Evolutionary conservation across 2,888 invertebrate genomes (phyloP).

Genomic region (Phytoseiulus persimilis): DNA sequence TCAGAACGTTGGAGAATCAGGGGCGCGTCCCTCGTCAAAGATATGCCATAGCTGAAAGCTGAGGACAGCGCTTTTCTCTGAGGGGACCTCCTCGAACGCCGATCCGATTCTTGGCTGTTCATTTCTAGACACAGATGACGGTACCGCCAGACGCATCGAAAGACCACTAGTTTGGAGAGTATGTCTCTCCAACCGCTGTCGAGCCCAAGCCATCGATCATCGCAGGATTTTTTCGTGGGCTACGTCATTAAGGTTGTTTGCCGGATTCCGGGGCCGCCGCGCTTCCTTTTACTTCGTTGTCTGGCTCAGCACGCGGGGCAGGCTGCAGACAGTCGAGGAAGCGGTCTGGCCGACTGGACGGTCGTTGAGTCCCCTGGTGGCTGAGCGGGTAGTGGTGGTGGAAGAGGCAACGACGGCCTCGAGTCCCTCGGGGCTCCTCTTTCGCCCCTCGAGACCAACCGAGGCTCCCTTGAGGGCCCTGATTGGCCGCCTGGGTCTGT

Average conservation of each 20-base stretch:
- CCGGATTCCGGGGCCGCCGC: background rate
- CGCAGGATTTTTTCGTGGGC: background rate
- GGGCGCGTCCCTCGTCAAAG: background rate
- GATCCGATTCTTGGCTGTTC: no score
- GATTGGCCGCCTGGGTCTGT: background rate
- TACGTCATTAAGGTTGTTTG: background rate
- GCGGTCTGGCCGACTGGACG: background rate
- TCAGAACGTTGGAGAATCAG: background rate
- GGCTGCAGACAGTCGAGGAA: background rate
- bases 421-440: conserved; percentile 33
- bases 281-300: background rate
- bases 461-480: conserved; percentile 30
- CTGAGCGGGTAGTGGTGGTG: background rate
- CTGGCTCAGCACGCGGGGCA: background rate
- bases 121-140: no score
- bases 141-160: no score
- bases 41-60: no score
- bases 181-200: background rate
- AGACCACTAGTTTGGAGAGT: background rate
- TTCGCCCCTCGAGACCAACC: conserved; percentile 34
- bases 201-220: background rate
- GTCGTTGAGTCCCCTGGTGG: background rate
- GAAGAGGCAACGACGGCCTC: background rate
- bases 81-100: no score
- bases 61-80: no score